Conservation (phyloP, 2,888 invertebrate genomes). For the Zaprionus bogoriensis region DNA sequence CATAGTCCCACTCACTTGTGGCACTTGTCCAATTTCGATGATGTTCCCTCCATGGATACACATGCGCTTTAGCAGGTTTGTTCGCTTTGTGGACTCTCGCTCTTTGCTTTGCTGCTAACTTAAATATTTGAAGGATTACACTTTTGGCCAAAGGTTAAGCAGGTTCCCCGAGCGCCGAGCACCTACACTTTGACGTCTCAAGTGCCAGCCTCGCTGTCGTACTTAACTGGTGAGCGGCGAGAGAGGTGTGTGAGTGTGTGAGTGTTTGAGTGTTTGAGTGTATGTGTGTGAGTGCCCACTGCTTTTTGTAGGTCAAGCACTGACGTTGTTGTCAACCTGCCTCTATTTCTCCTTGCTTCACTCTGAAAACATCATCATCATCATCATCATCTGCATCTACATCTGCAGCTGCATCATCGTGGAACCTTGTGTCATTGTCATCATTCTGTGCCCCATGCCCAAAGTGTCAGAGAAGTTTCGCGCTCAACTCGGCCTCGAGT, state of each 20-base stretch:
- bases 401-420: slow-evolving; percentile 12
- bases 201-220: slow-evolving; percentile 25
- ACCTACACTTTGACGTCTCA: slow-evolving; percentile 44
- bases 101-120: slow-evolving; percentile 9
- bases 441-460: slow-evolving; percentile 42
- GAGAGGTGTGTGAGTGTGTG: neutral
- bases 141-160: slow-evolving; percentile 18
- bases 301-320: slow-evolving; percentile 63
- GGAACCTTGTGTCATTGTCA: slow-evolving; percentile 49
- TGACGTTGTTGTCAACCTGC: slow-evolving; percentile 19
- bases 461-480: slow-evolving; percentile 53
- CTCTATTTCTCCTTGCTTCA: slow-evolving; percentile 6
- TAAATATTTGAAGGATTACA: slow-evolving; percentile 43
- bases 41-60: slow-evolving; percentile 34
- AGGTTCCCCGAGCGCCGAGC: slow-evolving; percentile 11
- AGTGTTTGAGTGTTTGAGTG: too few species aligned
- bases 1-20: slow-evolving; percentile 32
- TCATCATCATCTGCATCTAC: slow-evolving; percentile 7
- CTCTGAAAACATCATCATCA: slow-evolving; percentile 18
- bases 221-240: neutral
- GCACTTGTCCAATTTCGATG: slow-evolving; percentile 48
- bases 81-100: neutral
- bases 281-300: neutral
- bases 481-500: slow-evolving; percentile 9
- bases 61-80: neutral